These are phyloP conservation scores for Saimiri boliviensis DNA, from an alignment of 2,113 vertebrate genomes.

Conservation along the genomic window DNA sequence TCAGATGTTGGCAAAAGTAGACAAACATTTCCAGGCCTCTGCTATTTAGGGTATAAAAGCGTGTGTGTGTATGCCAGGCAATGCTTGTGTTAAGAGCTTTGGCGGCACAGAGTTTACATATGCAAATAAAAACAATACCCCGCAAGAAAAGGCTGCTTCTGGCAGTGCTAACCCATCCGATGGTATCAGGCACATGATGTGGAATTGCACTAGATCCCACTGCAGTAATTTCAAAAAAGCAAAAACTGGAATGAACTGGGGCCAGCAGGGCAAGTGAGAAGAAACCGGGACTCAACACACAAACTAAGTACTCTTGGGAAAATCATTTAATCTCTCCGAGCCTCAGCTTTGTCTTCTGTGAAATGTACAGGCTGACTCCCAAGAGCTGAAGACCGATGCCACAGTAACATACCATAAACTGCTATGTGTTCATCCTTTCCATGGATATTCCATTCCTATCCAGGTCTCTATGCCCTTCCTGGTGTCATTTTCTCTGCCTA, in stretches of 20 bases:
- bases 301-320: background rate
- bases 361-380: background rate
- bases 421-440: background rate
- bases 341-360: background rate
- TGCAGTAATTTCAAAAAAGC: background rate
- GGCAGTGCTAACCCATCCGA: background rate
- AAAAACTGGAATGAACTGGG: background rate
- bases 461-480: background rate
- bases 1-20: slow-evolving; percentile 77
- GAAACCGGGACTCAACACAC: background rate
- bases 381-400: background rate
- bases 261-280: background rate
- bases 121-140: slow-evolving; percentile 62
- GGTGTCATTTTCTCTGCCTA: background rate
- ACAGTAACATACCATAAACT: background rate
- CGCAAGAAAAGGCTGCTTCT: slow-evolving; percentile 44
- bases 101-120: slow-evolving; percentile 51
- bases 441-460: background rate
- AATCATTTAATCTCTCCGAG: background rate
- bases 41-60: slow-evolving; percentile 71
- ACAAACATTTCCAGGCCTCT: slow-evolving; percentile 73
- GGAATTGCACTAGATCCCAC: background rate
- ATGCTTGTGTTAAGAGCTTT: slow-evolving; percentile 57
- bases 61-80: slow-evolving; percentile 12
- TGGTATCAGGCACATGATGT: background rate